Percentiles rank a stretch among this genome's conserved stretches.
Conservation (phyloP, 2,113 vertebrate species). For the Alethe diademata region DNA sequence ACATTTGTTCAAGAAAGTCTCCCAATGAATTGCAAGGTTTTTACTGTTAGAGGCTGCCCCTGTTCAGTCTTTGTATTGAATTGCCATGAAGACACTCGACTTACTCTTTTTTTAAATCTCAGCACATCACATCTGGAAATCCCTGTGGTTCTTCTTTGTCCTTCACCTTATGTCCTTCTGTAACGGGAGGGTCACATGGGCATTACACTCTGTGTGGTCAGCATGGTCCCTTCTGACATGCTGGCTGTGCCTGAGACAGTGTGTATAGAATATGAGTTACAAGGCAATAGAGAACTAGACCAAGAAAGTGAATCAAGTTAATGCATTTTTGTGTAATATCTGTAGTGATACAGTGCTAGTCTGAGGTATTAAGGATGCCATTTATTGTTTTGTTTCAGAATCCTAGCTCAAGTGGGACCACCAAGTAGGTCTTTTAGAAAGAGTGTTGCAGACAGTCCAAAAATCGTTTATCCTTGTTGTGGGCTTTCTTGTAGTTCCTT, state of each 20-base stretch:
- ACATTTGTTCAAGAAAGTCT: neutral
- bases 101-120: neutral
- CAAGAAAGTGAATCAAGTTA: neutral
- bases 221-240: neutral
- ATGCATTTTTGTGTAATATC: neutral
- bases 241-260: neutral
- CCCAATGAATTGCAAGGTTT: neutral
- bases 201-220: neutral
- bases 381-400: neutral
- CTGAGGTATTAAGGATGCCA: neutral
- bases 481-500: neutral
- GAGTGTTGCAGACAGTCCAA: neutral
- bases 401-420: neutral
- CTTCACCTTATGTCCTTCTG: neutral
- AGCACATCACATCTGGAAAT: neutral
- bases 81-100: neutral
- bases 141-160: neutral
- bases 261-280: neutral
- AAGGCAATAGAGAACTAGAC: neutral
- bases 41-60: neutral
- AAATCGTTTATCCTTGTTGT: neutral
- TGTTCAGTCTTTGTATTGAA: neutral
- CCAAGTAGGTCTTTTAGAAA: neutral
- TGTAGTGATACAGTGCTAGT: neutral
- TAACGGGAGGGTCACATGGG: neutral